Conservation (phyloP, 2,888 invertebrate species). For the Drosophila macrospina region DNA sequence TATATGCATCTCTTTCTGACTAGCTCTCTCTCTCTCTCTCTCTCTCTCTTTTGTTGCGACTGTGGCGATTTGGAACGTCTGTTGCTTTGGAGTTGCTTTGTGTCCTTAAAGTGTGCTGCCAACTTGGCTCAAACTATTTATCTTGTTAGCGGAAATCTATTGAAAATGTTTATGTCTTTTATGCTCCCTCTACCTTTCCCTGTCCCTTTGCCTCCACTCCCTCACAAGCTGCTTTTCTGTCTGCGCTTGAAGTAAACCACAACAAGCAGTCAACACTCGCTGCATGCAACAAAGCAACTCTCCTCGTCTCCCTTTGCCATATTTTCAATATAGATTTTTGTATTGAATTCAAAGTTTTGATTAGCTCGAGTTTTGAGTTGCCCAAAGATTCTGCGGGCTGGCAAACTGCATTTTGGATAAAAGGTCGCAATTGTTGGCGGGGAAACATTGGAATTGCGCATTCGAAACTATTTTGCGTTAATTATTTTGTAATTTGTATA, state of each 20-base stretch:
- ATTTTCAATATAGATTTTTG: slow-evolving; percentile 2
- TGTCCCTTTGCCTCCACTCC: background rate
- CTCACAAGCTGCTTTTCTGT: background rate
- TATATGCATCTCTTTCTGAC: background rate
- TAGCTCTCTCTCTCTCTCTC: background rate
- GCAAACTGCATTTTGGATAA: slow-evolving; percentile 4
- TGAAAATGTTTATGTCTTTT: slow-evolving; percentile 73
- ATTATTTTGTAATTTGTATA: slow-evolving; percentile 4
- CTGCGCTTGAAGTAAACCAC: slow-evolving; percentile 27
- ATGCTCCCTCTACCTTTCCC: slow-evolving; percentile 17
- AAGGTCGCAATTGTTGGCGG: background rate
- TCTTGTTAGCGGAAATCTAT: slow-evolving; percentile 80
- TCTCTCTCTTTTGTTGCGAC: slow-evolving; percentile 7
- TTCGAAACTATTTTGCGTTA: slow-evolving; percentile 1
- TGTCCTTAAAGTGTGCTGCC: slow-evolving; percentile 61
- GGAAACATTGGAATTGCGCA: background rate
- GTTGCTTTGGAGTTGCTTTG: slow-evolving; percentile 56
- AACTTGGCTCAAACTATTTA: slow-evolving; percentile 73
- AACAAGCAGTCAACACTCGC: slow-evolving; percentile 27
- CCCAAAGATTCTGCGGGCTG: background rate
- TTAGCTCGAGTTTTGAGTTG: slow-evolving; percentile 6
- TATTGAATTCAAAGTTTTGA: slow-evolving; percentile 20
- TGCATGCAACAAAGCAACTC: slow-evolving; percentile 24
- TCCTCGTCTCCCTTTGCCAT: background rate
- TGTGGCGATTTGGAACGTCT: slow-evolving; percentile 60